phyloP scores from a whole-genome alignment of 1,140 invertebrate species.

The Eriosoma lanigerum region DNA sequence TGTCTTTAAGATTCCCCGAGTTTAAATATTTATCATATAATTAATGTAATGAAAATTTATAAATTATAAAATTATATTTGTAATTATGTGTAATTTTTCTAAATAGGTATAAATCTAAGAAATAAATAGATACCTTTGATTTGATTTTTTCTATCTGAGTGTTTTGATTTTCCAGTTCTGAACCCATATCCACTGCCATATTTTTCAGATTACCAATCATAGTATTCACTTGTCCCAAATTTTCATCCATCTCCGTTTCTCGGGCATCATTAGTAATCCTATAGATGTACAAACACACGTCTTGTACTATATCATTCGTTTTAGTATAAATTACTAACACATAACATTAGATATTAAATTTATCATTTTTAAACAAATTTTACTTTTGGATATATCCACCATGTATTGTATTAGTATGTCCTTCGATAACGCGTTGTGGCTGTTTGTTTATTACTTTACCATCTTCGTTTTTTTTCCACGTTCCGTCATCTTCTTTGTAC shows the following conservation, averaged over 20 bases:
- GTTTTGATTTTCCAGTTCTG: slow-evolving; percentile 96
- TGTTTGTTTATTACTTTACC: slow-evolving; percentile 97
- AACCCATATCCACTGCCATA: slow-evolving; percentile 99
- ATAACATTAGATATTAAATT: no score
- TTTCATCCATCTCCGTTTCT: slow-evolving; percentile 88
- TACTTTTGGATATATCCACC: slow-evolving; percentile 89
- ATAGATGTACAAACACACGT: background rate
- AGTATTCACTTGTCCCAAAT: slow-evolving; percentile 86
- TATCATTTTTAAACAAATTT: slow-evolving; percentile 37
- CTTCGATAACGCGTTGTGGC: slow-evolving; percentile 91
- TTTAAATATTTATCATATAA: no score
- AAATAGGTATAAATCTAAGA: slow-evolving; percentile 7
- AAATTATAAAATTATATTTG: background rate
- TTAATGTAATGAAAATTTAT: no score
- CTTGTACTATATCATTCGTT: no score
- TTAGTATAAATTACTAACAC: no score
- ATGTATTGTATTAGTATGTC: slow-evolving; percentile 86
- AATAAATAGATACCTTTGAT: slow-evolving; percentile 77
- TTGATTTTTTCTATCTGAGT: slow-evolving; percentile 95
- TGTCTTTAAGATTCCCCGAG: no score
- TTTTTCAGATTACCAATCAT: slow-evolving; percentile 98
- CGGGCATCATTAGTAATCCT: slow-evolving; percentile 87
- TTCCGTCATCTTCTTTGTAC: slow-evolving; percentile 95
- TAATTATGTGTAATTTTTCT: no score
- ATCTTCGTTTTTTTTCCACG: slow-evolving; percentile 97